Percentiles rank a stretch among this genome's conserved stretches.
These are phyloP conservation scores for Galerucella calmariensis DNA, from an alignment of 2,888 invertebrate species.

Conservation along the genomic window DNA sequence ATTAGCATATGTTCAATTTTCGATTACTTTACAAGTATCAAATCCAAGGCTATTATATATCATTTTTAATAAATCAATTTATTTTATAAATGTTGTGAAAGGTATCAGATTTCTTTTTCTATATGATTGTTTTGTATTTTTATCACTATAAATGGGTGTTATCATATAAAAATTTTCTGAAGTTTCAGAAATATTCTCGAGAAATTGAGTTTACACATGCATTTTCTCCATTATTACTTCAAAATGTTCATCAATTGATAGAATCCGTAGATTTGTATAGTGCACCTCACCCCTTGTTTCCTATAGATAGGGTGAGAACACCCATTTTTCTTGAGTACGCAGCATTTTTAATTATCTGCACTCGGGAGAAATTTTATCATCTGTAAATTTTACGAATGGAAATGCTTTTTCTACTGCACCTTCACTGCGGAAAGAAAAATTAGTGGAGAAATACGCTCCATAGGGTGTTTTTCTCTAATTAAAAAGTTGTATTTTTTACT, in stretches of 20 bases:
- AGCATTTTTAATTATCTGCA: conserved; percentile 63
- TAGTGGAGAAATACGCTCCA: conserved; percentile 31
- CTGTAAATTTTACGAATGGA: conserved; percentile 64
- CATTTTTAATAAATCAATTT: too few relatives aligned
- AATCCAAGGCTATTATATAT: too few relatives aligned
- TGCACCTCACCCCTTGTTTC: conserved; percentile 38
- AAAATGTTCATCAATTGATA: background rate
- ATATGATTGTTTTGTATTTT: too few relatives aligned
- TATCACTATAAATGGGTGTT: too few relatives aligned
- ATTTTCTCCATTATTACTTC: background rate
- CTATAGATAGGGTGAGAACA: conserved; percentile 50
- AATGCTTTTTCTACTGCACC: conserved; percentile 54
- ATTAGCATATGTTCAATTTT: too few relatives aligned
- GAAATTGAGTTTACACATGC: background rate
- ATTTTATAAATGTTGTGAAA: too few relatives aligned
- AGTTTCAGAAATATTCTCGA: too few relatives aligned
- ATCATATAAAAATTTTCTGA: too few relatives aligned
- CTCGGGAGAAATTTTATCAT: conserved; percentile 62
- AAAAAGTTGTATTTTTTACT: conserved; percentile 63
- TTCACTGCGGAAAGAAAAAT: conserved; percentile 36
- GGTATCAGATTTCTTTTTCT: too few relatives aligned
- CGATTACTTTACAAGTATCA: too few relatives aligned
- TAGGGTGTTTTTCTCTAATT: conserved; percentile 59
- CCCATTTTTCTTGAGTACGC: conserved; percentile 56
- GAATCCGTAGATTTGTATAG: conserved; percentile 25